Evolutionary conservation across 2,888 invertebrate species (phyloP), one percentile per base, ranked within the genome.

Genomic region (Hecatera dysodea): DNA sequence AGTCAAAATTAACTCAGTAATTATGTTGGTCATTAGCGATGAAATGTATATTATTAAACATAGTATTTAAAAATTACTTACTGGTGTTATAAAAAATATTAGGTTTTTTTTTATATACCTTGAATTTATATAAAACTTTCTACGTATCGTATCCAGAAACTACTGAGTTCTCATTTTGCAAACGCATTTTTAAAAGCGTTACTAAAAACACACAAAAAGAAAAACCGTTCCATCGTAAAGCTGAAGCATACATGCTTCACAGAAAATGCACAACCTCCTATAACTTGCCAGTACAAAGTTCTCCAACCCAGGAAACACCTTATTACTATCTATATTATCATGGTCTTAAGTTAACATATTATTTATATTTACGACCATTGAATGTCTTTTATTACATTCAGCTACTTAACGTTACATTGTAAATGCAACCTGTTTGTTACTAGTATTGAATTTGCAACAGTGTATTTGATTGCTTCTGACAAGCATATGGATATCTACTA

Each of bases 371-470:
- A 81, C 75, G 74, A 67, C 67, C 57, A 71, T 69, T 72, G 75
- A 67, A 81, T 68, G 65, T 67, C 64, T 81, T 85, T 78, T 78
- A 85, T 78, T 77, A 75, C 78, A 72, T 69, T 80, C 53, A 50
- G 86, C 86, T 84, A 78, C 84, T 77, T 82, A 65, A 52, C 52
- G 62, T 65, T 66, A 80, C 78, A 69, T 67, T 66, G 78, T 77
- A 61, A 9, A 52, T 55, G 29, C 57, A 80, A 80, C 75, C 71
- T 72, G 78, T 74, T 74, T 75, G 64, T 22, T 9, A 61, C 29
- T 50, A 12, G 67, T 80, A 62, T 73, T 67, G 48, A 57, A 39
- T 64, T 69, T 55, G 62, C 66, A 68, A 78, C 63, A 67, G 69
- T 68, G 24, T 65, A 48, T 73, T 59, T 79, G 56, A 79, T 76